Percentiles rank a stretch among this genome's conserved stretches.
phyloP scores from a whole-genome alignment of 2,888 invertebrate genomes.

The Drosophila acutilabella region DNA sequence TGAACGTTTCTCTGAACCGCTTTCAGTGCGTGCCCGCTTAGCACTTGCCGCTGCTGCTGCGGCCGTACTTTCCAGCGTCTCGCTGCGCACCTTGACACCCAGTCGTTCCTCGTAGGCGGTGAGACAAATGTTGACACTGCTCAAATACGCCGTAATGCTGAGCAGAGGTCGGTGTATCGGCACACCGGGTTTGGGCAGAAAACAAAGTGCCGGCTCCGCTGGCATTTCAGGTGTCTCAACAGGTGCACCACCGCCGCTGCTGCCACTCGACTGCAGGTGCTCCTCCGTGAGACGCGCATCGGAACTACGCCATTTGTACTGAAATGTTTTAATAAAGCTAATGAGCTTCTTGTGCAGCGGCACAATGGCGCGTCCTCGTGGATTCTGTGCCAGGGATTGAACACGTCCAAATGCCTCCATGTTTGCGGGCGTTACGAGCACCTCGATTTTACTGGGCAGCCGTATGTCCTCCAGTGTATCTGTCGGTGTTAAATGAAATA shows the following conservation, averaged over 20 bases:
- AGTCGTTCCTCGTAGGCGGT: slow-evolving; percentile 91
- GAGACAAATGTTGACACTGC: slow-evolving; percentile 91
- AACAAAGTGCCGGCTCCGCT: slow-evolving; percentile 81
- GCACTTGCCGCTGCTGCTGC: slow-evolving; percentile 50
- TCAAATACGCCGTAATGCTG: slow-evolving; percentile 91
- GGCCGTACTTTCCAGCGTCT: slow-evolving; percentile 82
- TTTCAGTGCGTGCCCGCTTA: slow-evolving; percentile 87
- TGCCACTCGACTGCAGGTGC: slow-evolving; percentile 17
- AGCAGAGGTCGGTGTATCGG: slow-evolving; percentile 90
- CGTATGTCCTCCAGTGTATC: slow-evolving; percentile 91
- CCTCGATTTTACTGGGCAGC: slow-evolving; percentile 91
- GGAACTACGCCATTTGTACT: slow-evolving; percentile 90
- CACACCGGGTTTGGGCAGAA: slow-evolving; percentile 87
- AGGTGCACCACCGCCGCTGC: background rate
- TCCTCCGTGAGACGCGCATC: slow-evolving; percentile 83
- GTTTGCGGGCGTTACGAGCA: slow-evolving; percentile 91
- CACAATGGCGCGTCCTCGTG: slow-evolving; percentile 90
- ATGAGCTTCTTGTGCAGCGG: slow-evolving; percentile 91
- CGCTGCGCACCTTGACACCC: slow-evolving; percentile 86
- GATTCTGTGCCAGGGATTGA: slow-evolving; percentile 95
- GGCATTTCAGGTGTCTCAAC: slow-evolving; percentile 4
- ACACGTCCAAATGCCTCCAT: slow-evolving; percentile 93
- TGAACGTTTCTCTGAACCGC: slow-evolving; percentile 86
- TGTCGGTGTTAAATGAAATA: slow-evolving; percentile 64
- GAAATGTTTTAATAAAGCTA: slow-evolving; percentile 90